A percentile compares a stretch with the other conserved stretches of the same genome.
phyloP scores from a whole-genome alignment of 2,888 invertebrate species.

The Tetrapedia diversipes region DNA sequence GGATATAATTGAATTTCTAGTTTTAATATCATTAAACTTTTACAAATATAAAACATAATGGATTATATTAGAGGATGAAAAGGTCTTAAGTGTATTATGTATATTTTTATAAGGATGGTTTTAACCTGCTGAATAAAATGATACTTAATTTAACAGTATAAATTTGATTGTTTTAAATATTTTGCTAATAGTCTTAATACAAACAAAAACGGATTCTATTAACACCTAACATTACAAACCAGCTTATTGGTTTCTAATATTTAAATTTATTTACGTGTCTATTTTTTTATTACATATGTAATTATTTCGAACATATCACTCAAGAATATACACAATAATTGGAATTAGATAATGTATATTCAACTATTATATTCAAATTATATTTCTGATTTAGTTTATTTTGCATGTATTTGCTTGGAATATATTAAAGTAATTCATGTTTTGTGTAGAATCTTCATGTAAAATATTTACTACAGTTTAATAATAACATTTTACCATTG shows the following conservation, averaged over 20 bases:
- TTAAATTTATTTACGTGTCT: conserved; percentile 19
- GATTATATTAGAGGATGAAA: too few relatives aligned
- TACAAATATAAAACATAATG: background rate
- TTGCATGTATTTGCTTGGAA: background rate
- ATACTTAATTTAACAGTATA: background rate
- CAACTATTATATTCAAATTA: conserved; percentile 27
- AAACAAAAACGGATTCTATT: conserved; percentile 6
- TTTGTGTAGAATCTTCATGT: background rate
- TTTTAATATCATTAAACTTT: conserved; percentile 24
- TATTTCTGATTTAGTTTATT: conserved; percentile 1
- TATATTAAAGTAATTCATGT: conserved; percentile 13
- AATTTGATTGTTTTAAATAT: too few relatives aligned
- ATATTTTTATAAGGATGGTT: too few relatives aligned
- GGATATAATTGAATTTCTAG: conserved; percentile 9
- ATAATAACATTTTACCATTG: background rate
- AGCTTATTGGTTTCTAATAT: conserved; percentile 21
- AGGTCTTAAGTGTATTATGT: too few relatives aligned
- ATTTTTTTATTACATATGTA: conserved; percentile 8
- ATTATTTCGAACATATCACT: conserved; percentile 6
- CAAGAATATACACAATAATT: conserved; percentile 8
- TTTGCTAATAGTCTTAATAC: background rate
- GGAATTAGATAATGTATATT: background rate
- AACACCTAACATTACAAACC: too few relatives aligned
- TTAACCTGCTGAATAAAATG: background rate
- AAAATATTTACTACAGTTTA: background rate